These are phyloP conservation scores for Neoascia interrupta DNA, from an alignment of 2,888 invertebrate genomes.

Conservation along the genomic window DNA sequence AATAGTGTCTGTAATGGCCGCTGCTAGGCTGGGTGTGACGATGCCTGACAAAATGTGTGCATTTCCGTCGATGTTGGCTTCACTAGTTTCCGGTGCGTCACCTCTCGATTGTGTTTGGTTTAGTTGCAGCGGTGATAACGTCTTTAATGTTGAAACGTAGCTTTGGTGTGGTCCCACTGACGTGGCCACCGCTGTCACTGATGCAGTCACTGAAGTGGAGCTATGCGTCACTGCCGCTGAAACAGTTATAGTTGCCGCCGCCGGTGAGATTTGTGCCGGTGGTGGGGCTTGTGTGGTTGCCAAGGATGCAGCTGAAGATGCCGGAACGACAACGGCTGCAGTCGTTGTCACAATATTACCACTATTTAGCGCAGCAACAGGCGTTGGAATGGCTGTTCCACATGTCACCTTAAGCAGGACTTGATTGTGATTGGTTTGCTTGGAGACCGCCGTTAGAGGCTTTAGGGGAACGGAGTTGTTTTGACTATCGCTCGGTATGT, in stretches of 20 bases:
- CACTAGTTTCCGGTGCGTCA: neutral
- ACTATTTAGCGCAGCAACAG: conserved; percentile 7
- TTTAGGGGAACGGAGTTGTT: conserved; percentile 74
- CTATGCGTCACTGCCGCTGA: neutral
- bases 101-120: neutral
- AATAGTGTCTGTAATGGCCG: conserved; percentile 76
- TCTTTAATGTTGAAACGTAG: conserved; percentile 47
- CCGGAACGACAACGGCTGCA: conserved; percentile 4
- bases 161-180: conserved; percentile 24
- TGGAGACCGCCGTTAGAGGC: conserved; percentile 76
- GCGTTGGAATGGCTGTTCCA: conserved; percentile 11
- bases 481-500: conserved; percentile 76
- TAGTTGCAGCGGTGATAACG: conserved; percentile 73
- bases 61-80: conserved; percentile 66
- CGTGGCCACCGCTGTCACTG: conserved; percentile 33
- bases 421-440: conserved; percentile 52
- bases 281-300: too few species aligned
- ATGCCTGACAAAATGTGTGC: conserved; percentile 80
- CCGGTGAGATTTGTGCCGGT: conserved; percentile 4
- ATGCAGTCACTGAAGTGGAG: neutral
- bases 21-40: conserved; percentile 74
- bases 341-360: neutral
- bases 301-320: conserved; percentile 9
- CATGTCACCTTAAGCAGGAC: conserved; percentile 10
- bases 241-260: conserved; percentile 13